These are phyloP conservation scores for Geophilus truncorum DNA, from an alignment of 2,888 invertebrate species.

Conservation along the genomic window DNA sequence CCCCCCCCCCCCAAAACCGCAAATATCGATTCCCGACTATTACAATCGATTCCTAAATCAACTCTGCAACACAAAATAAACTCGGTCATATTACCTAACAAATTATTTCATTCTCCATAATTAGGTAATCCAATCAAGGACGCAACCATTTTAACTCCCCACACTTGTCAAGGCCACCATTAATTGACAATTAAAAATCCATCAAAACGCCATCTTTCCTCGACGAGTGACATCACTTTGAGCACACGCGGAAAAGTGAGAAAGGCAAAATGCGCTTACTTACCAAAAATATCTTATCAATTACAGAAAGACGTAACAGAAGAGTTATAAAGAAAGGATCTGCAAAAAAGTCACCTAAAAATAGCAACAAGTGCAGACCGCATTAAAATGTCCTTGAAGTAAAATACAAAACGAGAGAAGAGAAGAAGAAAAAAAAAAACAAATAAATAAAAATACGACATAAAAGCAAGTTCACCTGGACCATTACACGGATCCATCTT, in stretches of 20 bases:
- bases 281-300: background rate
- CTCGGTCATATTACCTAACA: background rate
- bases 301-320: background rate
- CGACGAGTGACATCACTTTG: background rate
- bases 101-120: background rate
- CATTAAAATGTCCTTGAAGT: background rate
- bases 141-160: background rate
- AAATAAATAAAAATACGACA: background rate
- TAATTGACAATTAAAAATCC: background rate
- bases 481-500: background rate
- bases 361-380: background rate
- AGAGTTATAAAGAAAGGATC: background rate
- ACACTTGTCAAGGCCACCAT: background rate
- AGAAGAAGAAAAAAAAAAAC: background rate
- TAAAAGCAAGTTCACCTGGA: background rate
- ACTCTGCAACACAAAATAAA: background rate
- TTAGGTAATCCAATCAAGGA: constrained; percentile 7
- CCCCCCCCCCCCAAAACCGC: background rate
- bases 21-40: background rate
- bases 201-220: background rate
- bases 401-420: background rate
- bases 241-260: background rate
- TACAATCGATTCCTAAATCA: background rate
- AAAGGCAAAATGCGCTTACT: background rate
- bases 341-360: background rate